Evolutionary conservation across 2,797 vertebrate species (phyloP), one percentile per base, ranked within the genome.

Genomic region (Avahi laniger): DNA sequence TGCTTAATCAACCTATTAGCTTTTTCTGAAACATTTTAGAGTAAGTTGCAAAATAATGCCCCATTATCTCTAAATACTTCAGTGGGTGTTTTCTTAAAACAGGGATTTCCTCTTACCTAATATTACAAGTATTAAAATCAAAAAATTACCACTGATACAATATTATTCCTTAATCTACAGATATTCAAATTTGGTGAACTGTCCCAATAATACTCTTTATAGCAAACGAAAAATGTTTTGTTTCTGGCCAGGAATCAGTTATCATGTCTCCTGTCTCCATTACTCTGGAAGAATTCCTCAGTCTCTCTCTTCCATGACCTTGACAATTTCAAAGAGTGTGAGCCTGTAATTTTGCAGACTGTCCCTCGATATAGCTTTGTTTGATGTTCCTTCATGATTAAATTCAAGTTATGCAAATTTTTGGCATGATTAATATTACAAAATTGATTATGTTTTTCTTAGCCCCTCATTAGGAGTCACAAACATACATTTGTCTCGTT

Each of bases 381-480:
- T 48, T 75, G 50, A 86, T 48, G 24, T 54, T 80, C 28, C 35
- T 38, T 93, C 57, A 41, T 48, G 57, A 75, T 75, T 87, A 69
- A 86, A 87, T 70, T 86, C 61, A 59, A n/a, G 24, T 59, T 89
- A 75, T 86, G 33, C 5, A 70, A 82, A 43, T 70, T 93, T 83
- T 89, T 20, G 57, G 46, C 14, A 61, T n/a, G 61, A 93, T 5
- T 57, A 91, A 63, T 46, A 65, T 52, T 30, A 80, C 35, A 89
- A 79, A 95, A 43, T 65, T n/a, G 78, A 48, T 48, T 48, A 48
- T 70, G 50, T 63, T 94, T 95, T 95, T 54, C 70, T 82, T 93
- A 78, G 46, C 6, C 52, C 5, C 61, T 75, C 28, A 63, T 33
- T 26, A 41, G 33, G 35, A 92, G 65, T 54, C 69, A 33, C 50